Evolutionary conservation across 2,888 invertebrate species (phyloP), one percentile per base, ranked within the genome.

Genomic region (Callyntrura guangdongensis): DNA sequence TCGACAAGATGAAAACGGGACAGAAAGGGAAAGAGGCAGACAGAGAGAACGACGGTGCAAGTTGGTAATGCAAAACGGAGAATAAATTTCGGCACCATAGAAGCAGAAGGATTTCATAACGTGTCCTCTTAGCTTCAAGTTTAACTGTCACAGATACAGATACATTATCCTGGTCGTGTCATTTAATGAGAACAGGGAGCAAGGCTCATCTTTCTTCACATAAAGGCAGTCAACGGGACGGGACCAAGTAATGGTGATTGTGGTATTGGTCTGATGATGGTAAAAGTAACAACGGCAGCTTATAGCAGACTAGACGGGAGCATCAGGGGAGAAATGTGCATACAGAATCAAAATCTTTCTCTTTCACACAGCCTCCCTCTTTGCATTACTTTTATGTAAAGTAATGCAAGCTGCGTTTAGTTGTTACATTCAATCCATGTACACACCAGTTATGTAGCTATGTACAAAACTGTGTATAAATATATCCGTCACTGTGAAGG

Each of bases 311-410:
- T 14, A n/a, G n/a, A 36, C 6, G 12, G 9, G 36, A 69, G 69
- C 9, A 69, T 36, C 11, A 69, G 9, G 6, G 77, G 9, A 53
- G 25, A 77, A 22, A 49, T 69, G 45, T 3, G 27, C n/a, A 74
- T 12, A 77, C 12, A 77, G 25, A 77, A 77, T 77, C 77, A 77
- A 77, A 77, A 77, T 77, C 77, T 20, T 49, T 49, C 74, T 36
- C 36, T 20, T 49, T 47, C 74, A 22, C 20, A 20, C 47, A 72
- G 6, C 49, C 72, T 27, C 67, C 27, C 11, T 47, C 47, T 14
- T 74, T 17, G 49, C 53, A 77, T 56, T 77, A 53, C 77, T 77
- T 77, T 77, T 77, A 74, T 74, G 72, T 74, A 74, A 74, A 56
- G 53, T 77, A 56, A 77, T 53, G 77, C 12, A 64, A 64, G 61